Evolutionary conservation across 2,888 invertebrate genomes (phyloP), one percentile per base, ranked within the genome.

Genomic region (Rhaphigaster nebulosa): DNA sequence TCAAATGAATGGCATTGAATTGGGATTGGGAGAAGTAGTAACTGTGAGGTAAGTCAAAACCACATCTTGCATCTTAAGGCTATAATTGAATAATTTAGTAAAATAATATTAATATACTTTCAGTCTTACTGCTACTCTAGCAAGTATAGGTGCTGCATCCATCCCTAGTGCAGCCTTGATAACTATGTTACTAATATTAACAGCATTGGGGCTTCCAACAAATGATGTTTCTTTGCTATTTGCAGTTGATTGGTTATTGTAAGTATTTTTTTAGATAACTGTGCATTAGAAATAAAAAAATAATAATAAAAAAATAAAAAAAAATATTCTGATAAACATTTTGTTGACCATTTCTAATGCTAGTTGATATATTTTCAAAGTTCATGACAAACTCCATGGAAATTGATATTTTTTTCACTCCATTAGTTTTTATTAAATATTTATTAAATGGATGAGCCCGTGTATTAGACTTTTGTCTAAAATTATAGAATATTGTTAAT

Each of bases 241-340:
- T 92, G 95, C 96, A 52, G 95, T 96, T 89, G 96, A 96, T 93
- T 96, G 96, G 96, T 94, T 96, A 91, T 93, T 96, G 96, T 96
- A 92, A 93, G 94, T 93, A 52, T 76, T 76, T 76, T 76, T 38
- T 29, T 60, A 12, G 45, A 6, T 45, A 6, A 45, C 10, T 45
- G 10, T 45, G 45, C 45, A 45, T n/a, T n/a, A n/a, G n/a, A n/a
- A n/a, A n/a, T n/a, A n/a, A n/a, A n/a, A n/a, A n/a, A n/a, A n/a
- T n/a, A n/a, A n/a, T n/a, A n/a, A n/a, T n/a, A n/a, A 45, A 4
- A 45, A 45, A 10, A 45, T 45, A 6, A 4, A 45, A 6, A 6
- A 45, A 45, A 6, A 45, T 10, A 4, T 45, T 6, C 45, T 45
- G 15, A 23, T 65, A 1, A n/a, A n/a, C 18, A 65, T 76, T 76